These are phyloP conservation scores for honey bee (Apis mellifera) DNA, from an alignment of 1,140 invertebrate species.

Conservation along the genomic window DNA sequence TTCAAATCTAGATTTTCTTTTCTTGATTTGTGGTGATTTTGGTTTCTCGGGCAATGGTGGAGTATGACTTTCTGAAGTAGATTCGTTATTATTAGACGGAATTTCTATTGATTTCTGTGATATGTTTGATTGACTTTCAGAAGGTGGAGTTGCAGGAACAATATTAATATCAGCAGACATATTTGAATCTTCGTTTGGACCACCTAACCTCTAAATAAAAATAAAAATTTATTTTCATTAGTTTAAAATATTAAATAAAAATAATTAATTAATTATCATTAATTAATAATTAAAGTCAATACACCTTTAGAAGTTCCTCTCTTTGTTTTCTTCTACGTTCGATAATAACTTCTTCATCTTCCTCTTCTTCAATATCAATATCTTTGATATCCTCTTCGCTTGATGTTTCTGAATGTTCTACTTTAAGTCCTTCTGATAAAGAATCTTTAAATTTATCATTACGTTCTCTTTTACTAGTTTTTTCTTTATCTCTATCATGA, in stretches of 20 bases:
- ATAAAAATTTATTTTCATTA: not conserved
- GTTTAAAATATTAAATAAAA: not conserved
- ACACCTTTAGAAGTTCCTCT: constrained; percentile 93
- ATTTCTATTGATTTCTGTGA: constrained; percentile 71
- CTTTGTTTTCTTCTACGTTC: constrained; percentile 93
- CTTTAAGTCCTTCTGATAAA: constrained; percentile 90
- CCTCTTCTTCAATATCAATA: constrained; percentile 92
- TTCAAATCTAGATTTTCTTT: constrained; percentile 77
- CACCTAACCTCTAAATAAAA: constrained; percentile 82
- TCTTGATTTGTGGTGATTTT: constrained; percentile 69
- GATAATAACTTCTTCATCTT: constrained; percentile 97
- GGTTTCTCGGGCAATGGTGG: constrained; percentile 76
- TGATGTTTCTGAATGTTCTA: constrained; percentile 83
- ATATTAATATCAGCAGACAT: constrained; percentile 75
- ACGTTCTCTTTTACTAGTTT: constrained; percentile 79
- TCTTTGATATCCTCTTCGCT: constrained; percentile 87
- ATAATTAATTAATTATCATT: constrained; percentile 45
- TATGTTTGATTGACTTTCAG: constrained; percentile 71
- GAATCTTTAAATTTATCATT: constrained; percentile 90
- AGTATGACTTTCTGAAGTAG: constrained; percentile 77
- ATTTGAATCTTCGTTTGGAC: constrained; percentile 84
- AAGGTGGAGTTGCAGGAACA: constrained; percentile 69
- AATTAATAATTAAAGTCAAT: not conserved
- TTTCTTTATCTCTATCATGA: constrained; percentile 77
- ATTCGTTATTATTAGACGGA: constrained; percentile 75